Conservation (phyloP, 2,113 vertebrate species). For the Salvelinus alpinus region DNA sequence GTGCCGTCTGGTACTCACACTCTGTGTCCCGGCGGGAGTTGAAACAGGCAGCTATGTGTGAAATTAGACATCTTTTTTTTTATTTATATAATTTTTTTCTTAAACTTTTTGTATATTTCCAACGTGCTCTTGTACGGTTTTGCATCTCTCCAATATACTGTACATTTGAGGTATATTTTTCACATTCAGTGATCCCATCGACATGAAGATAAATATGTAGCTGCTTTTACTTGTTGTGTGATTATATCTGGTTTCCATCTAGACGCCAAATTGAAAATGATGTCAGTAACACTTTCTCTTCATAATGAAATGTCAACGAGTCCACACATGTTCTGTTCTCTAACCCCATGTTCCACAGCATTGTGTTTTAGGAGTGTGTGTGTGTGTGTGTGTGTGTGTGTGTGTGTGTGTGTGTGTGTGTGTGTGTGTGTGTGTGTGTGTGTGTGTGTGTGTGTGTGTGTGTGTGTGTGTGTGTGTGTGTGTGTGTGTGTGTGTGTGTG, state of each 20-base stretch:
- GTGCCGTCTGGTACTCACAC: no score
- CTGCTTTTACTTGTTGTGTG: background rate
- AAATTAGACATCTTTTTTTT: background rate
- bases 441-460: no score
- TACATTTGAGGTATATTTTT: background rate
- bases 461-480: no score
- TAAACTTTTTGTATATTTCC: background rate
- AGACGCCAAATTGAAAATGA: background rate
- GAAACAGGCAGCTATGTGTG: background rate
- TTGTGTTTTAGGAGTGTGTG: background rate
- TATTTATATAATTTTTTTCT: background rate
- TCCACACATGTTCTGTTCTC: no score
- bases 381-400: no score
- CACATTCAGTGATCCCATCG: background rate
- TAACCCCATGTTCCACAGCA: no score
- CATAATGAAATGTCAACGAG: no score
- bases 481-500: no score
- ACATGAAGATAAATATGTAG: background rate
- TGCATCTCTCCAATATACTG: background rate
- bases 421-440: no score
- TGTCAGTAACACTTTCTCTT: no score
- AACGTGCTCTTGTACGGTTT: background rate
- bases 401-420: no score
- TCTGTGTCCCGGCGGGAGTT: no score
- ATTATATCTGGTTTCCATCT: background rate